Evolutionary conservation across 2,113 vertebrate species (phyloP).

Genomic region (Falcunculus frontatus): DNA sequence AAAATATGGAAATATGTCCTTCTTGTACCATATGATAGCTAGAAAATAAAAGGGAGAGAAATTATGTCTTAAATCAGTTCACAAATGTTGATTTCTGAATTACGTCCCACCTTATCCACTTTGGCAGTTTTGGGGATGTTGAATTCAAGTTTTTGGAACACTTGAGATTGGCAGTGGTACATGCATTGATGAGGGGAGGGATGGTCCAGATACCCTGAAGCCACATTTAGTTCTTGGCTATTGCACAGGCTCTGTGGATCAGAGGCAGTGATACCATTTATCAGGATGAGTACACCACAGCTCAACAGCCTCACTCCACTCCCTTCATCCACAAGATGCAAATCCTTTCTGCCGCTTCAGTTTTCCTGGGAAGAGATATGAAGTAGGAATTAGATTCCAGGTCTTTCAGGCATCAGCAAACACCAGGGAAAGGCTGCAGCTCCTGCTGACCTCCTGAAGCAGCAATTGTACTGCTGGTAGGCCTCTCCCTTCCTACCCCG

Average conservation of each 20-base stretch:
- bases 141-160: not conserved
- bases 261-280: not conserved
- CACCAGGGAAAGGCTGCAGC: not conserved
- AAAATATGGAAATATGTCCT: not conserved
- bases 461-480: not conserved
- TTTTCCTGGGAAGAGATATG: not conserved
- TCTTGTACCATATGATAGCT: not conserved
- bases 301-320: not conserved
- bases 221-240: not conserved
- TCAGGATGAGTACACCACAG: not conserved
- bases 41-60: not conserved
- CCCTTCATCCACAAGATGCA: not conserved
- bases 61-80: not conserved
- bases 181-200: not conserved
- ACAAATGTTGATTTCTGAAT: not conserved
- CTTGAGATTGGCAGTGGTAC: not conserved
- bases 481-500: not conserved
- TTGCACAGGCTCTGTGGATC: not conserved
- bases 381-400: not conserved
- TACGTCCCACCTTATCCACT: not conserved
- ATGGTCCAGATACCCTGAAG: not conserved
- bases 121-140: not conserved
- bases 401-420: not conserved
- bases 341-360: not conserved
- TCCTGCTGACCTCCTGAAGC: not conserved